Percentiles rank a stretch among this genome's conserved stretches.
phyloP scores from a whole-genome alignment of 2,888 invertebrate species.

The Mimumesa dahlbomi region DNA sequence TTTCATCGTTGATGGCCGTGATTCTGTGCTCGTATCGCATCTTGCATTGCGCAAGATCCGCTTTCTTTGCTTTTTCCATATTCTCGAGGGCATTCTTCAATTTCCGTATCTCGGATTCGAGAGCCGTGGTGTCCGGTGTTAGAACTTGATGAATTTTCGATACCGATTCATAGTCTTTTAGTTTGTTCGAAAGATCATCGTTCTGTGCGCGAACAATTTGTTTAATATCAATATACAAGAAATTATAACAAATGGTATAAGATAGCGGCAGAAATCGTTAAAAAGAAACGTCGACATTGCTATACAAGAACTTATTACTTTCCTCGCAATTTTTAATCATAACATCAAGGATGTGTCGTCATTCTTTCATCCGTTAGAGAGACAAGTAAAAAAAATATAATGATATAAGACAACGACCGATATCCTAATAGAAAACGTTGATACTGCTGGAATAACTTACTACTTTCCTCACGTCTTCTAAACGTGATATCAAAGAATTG shows the following conservation, averaged over 20 bases:
- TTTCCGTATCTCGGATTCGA: conserved; percentile 89
- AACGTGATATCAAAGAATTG: conserved; percentile 86
- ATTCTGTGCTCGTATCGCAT: conserved; percentile 92
- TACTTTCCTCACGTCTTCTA: conserved; percentile 85
- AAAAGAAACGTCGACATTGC: no score
- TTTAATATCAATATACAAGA: no score
- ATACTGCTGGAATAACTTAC: no score
- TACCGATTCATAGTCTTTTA: conserved; percentile 92
- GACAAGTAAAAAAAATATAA: conserved; percentile 3
- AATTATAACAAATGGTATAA: no score
- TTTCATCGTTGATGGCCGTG: conserved; percentile 89
- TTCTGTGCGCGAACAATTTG: conserved; percentile 80
- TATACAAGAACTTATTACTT: no score
- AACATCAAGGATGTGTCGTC: no score
- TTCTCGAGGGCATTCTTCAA: conserved; percentile 85
- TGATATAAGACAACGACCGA: no score
- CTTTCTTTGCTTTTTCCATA: conserved; percentile 87
- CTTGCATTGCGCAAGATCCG: conserved; percentile 90
- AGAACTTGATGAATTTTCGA: conserved; percentile 90
- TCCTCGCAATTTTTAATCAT: no score
- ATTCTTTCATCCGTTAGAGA: no score
- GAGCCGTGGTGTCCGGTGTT: conserved; percentile 87
- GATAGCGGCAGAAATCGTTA: no score
- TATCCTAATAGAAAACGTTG: no score
- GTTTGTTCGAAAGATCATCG: conserved; percentile 89